These are phyloP conservation scores for Drosophila rufa DNA, from an alignment of 1,140 invertebrate species.

Conservation along the genomic window DNA sequence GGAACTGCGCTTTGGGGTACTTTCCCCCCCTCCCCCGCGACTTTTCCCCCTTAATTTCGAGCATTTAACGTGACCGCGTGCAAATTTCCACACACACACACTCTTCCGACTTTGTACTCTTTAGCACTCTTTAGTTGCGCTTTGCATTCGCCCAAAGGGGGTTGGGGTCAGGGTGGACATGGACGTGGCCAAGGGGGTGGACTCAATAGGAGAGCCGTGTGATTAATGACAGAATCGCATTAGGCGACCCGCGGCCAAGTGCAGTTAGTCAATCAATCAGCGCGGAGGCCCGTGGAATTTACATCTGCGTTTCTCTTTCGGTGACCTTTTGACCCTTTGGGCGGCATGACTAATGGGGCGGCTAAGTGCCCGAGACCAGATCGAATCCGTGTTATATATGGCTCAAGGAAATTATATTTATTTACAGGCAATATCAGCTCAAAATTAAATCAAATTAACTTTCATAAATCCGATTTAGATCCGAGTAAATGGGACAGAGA, in stretches of 20 bases:
- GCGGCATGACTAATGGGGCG: conserved; percentile 34
- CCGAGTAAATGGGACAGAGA: conserved; percentile 12
- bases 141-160: conserved; percentile 43
- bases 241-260: conserved; percentile 37
- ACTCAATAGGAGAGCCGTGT: conserved; percentile 10
- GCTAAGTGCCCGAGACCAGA: conserved; percentile 12
- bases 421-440: no score
- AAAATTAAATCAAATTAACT: conserved; percentile 6
- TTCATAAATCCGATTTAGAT: conserved; percentile 8
- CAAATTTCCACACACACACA: conserved; percentile 48
- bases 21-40: background rate
- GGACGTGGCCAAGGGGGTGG: conserved; percentile 1
- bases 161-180: background rate
- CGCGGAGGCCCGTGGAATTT: conserved; percentile 29
- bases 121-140: conserved; percentile 77
- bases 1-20: conserved; percentile 2
- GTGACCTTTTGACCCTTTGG: conserved; percentile 50
- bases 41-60: conserved; percentile 55
- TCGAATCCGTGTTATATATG: background rate
- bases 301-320: conserved; percentile 13
- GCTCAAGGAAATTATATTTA: background rate
- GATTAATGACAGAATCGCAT: conserved; percentile 64
- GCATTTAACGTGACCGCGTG: conserved; percentile 72
- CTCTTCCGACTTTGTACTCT: conserved; percentile 70
- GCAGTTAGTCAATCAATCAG: conserved; percentile 58